Evolutionary conservation across 2,888 invertebrate genomes (phyloP).

Genomic region (Azorinus chamasolen): DNA sequence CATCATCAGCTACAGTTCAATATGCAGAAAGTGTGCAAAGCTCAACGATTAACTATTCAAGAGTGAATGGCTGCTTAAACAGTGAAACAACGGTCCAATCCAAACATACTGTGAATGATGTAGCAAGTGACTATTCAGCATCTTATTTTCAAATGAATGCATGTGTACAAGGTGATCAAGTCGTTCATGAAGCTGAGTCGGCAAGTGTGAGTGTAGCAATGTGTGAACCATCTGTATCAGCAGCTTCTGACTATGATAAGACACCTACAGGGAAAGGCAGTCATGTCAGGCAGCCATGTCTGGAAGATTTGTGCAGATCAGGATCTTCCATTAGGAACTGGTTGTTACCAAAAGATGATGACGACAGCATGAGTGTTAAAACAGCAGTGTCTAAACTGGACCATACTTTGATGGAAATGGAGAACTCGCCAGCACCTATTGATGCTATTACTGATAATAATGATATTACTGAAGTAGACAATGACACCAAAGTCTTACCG

Average conservation of each 20-base stretch:
- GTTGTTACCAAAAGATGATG: constrained; percentile 43
- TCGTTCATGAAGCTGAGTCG: background rate
- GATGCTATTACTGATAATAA: background rate
- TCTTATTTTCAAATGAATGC: too few relatives aligned
- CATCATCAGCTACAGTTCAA: constrained; percentile 46
- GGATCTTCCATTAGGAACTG: constrained; percentile 50
- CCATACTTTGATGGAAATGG: constrained; percentile 30
- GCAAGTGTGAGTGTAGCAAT: background rate
- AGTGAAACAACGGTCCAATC: too few relatives aligned
- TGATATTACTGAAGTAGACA: background rate
- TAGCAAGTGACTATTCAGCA: too few relatives aligned
- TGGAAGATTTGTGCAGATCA: too few relatives aligned
- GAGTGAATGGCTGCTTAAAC: too few relatives aligned
- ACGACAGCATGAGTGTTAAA: constrained; percentile 1
- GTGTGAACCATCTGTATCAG: too few relatives aligned
- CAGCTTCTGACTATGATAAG: constrained; percentile 6
- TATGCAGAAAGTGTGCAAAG: constrained; percentile 11
- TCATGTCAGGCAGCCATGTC: constrained; percentile 5
- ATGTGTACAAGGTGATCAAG: too few relatives aligned
- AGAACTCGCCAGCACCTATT: background rate
- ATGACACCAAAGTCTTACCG: background rate
- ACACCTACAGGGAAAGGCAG: constrained; percentile 30
- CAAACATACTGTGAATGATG: too few relatives aligned
- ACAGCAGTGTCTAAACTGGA: constrained; percentile 1
- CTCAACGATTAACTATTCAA: background rate